Evolutionary conservation across 2,888 invertebrate species (phyloP).

Genomic region (Platycnemis pennipes): DNA sequence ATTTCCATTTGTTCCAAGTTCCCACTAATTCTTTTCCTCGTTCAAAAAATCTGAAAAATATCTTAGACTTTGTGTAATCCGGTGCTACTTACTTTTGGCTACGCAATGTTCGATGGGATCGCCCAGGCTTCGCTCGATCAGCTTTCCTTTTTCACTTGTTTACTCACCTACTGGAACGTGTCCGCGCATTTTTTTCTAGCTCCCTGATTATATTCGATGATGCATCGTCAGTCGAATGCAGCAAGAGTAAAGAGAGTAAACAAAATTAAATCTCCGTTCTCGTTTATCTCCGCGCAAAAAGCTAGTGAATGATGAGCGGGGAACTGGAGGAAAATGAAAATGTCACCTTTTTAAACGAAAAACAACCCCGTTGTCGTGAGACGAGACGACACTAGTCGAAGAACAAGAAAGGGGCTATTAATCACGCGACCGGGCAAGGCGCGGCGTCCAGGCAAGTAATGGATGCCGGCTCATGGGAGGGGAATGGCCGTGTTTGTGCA

Average conservation of each 20-base stretch:
- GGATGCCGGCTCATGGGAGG: not conserved
- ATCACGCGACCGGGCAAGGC: not conserved
- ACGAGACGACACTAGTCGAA: not conserved
- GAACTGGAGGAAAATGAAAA: slow-evolving; percentile 4
- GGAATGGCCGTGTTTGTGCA: not conserved
- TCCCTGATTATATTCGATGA: not conserved
- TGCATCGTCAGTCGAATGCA: not conserved
- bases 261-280: not conserved
- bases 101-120: not conserved
- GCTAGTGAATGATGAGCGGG: not conserved
- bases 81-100: too few relatives aligned
- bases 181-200: not conserved
- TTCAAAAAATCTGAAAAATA: too few relatives aligned
- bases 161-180: not conserved
- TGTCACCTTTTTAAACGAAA: not conserved
- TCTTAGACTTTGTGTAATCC: too few relatives aligned
- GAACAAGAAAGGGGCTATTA: not conserved
- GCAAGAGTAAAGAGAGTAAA: not conserved
- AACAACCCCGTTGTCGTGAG: not conserved
- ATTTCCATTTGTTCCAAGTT: too few relatives aligned
- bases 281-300: not conserved
- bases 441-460: not conserved
- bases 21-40: too few relatives aligned
- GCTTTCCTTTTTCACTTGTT: not conserved
- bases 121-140: not conserved